Percentiles rank a stretch among this genome's conserved stretches.
phyloP scores from a whole-genome alignment of 2,113 vertebrate species.

The Xenopus borealis region DNA sequence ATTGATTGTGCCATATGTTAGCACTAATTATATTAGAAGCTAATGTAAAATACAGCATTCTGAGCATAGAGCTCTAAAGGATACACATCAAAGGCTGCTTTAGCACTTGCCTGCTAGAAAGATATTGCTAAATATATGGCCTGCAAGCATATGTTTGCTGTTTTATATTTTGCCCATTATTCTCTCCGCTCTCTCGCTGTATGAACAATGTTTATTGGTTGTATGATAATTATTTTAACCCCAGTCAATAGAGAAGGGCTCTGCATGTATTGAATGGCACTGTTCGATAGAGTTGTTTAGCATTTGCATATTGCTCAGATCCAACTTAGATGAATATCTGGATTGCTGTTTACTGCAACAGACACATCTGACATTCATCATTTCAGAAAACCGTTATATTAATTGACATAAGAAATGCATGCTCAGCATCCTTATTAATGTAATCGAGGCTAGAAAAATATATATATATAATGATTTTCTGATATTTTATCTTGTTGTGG shows the following conservation, averaged over 20 bases:
- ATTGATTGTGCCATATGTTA: constrained; percentile 76
- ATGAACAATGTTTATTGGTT: neutral
- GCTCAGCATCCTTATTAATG: too few relatives aligned
- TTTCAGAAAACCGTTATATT: constrained; percentile 39
- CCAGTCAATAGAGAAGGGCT: neutral
- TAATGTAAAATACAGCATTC: constrained; percentile 68
- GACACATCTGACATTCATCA: constrained; percentile 50
- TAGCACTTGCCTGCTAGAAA: constrained; percentile 56
- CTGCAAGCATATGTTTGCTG: constrained; percentile 64
- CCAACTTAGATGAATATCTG: constrained; percentile 39
- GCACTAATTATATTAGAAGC: constrained; percentile 79
- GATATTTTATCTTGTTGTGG: neutral
- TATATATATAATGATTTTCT: too few relatives aligned
- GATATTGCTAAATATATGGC: constrained; percentile 48
- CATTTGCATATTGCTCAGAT: neutral
- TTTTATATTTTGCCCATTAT: neutral
- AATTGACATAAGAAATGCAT: too few relatives aligned
- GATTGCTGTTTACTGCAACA: constrained; percentile 53
- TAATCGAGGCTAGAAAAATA: too few relatives aligned
- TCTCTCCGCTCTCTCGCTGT: neutral
- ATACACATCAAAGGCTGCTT: constrained; percentile 61
- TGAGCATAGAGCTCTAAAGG: constrained; percentile 63
- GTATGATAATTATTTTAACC: neutral
- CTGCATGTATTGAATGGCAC: neutral
- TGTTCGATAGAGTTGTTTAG: neutral